Evolutionary conservation across 2,888 invertebrate genomes (phyloP).

Genomic region (Hecatera dysodea): DNA sequence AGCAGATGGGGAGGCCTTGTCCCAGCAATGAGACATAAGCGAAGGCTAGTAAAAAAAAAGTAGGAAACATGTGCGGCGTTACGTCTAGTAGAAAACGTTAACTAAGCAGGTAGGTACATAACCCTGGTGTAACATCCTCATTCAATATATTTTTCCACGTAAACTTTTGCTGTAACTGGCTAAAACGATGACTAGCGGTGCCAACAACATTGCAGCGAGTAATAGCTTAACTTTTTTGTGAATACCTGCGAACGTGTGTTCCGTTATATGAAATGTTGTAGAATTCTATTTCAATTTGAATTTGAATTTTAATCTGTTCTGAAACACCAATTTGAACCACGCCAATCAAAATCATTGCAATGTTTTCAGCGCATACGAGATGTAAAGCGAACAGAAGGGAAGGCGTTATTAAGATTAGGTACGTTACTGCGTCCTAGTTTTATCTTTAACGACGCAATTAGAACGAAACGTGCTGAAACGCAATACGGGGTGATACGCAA

Average conservation of each 20-base stretch:
- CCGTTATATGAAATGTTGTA: constrained; percentile 19
- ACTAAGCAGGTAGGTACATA: constrained; percentile 19
- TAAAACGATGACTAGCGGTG: constrained; percentile 46
- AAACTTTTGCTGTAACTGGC: constrained; percentile 43
- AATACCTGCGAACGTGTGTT: constrained; percentile 23
- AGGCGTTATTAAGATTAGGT: constrained; percentile 50
- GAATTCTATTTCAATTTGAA: constrained; percentile 16
- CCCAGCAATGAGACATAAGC: no score
- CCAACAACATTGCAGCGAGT: constrained; percentile 33
- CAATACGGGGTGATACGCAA: constrained; percentile 60
- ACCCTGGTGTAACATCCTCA: constrained; percentile 16
- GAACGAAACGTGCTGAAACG: constrained; percentile 56
- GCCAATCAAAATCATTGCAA: constrained; percentile 24
- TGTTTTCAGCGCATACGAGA: constrained; percentile 18
- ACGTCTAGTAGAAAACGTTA: constrained; percentile 24
- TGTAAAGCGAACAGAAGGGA: constrained; percentile 24
- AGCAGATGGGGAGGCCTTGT: no score
- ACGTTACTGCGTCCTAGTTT: constrained; percentile 54
- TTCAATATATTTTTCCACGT: constrained; percentile 41
- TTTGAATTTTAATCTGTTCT: constrained; percentile 14
- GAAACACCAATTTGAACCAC: no score
- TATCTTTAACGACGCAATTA: constrained; percentile 56
- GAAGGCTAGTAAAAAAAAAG: no score
- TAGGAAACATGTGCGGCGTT: constrained; percentile 45
- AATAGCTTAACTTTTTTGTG: constrained; percentile 36